phyloP scores from a whole-genome alignment of 2,797 vertebrate species.

The Rhincodon typus region DNA sequence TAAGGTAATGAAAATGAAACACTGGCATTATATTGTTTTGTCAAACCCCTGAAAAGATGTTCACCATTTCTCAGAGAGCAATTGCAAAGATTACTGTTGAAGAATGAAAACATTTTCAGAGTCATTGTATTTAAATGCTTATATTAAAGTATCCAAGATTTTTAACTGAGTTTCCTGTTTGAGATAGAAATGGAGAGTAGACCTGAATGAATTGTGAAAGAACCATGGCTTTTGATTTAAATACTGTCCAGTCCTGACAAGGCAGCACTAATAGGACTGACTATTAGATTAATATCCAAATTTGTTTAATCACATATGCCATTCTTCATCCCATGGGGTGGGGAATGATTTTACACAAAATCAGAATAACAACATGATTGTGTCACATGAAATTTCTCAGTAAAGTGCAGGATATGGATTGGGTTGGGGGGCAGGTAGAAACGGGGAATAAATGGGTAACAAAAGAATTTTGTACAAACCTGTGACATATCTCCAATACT shows the following conservation, averaged over 20 bases:
- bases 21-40: too few species aligned
- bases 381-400: not conserved
- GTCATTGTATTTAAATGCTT: not conserved
- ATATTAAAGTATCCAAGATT: not conserved
- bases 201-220: not conserved
- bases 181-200: not conserved
- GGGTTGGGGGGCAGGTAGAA: too few species aligned
- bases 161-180: not conserved
- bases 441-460: not conserved
- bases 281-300: not conserved
- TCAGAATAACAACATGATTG: not conserved
- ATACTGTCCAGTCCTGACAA: not conserved
- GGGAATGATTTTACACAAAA: not conserved
- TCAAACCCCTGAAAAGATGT: too few species aligned
- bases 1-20: too few species aligned
- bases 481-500: not conserved
- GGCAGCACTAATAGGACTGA: not conserved
- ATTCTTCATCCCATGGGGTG: not conserved
- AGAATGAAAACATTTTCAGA: too few species aligned
- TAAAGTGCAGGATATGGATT: too few species aligned
- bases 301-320: not conserved
- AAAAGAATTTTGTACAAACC: not conserved
- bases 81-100: too few species aligned
- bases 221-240: not conserved
- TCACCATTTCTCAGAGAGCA: too few species aligned